These are phyloP conservation scores for Morinoia aosen DNA, from an alignment of 2,888 invertebrate genomes.

Conservation along the genomic window DNA sequence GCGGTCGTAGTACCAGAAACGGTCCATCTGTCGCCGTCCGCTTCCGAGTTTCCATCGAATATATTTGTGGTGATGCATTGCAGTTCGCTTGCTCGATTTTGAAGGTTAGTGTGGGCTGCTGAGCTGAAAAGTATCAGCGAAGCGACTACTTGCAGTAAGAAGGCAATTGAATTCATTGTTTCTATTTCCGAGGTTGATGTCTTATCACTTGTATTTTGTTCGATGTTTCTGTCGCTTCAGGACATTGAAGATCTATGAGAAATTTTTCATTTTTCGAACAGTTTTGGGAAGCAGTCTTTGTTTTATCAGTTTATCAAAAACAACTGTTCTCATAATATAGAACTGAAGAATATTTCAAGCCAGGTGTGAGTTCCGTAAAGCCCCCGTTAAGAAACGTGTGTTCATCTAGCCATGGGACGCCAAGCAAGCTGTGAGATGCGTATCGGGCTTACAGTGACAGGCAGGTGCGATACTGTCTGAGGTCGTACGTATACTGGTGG, in stretches of 20 bases:
- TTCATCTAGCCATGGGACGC: neutral
- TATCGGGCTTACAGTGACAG: neutral
- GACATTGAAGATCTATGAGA: neutral
- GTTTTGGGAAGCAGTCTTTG: neutral
- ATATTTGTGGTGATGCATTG: neutral
- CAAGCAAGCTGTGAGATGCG: neutral
- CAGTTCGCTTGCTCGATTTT: neutral
- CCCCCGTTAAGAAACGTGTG: neutral
- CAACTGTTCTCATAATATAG: neutral
- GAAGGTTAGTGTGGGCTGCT: neutral
- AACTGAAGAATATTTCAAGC: neutral
- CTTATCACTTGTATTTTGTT: neutral
- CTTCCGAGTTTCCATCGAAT: neutral
- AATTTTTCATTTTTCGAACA: neutral
- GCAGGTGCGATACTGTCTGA: conserved; percentile 18
- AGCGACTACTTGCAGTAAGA: neutral
- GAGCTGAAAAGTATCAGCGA: neutral
- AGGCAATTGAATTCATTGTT: neutral
- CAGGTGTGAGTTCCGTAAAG: neutral
- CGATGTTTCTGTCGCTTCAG: neutral
- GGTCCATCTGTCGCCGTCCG: neutral
- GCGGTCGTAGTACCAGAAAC: neutral
- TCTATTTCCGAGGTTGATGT: neutral
- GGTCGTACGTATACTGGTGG: neutral
- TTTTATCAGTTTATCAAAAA: neutral